A percentile compares a stretch with the other conserved stretches of the same genome.
Evolutionary conservation across 2,113 vertebrate genomes (phyloP).

Genomic region (Lepisosteus oculatus): DNA sequence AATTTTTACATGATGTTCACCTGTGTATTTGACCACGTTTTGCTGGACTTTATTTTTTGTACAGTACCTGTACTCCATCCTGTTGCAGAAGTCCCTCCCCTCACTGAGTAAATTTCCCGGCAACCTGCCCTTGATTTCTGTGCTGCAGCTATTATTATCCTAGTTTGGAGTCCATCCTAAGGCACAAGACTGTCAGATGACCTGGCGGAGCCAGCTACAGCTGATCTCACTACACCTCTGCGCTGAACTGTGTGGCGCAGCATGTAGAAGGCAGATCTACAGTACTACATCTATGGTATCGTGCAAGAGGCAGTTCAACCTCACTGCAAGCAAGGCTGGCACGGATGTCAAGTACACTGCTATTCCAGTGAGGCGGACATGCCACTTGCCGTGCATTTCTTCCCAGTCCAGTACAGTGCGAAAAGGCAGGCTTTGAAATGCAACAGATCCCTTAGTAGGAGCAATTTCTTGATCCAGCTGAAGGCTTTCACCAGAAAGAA

Average conservation of each 20-base stretch:
- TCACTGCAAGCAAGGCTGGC: not conserved
- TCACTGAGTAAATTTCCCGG: slow-evolving; percentile 9
- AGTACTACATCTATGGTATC: not conserved
- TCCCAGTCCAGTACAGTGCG: not conserved
- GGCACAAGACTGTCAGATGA: slow-evolving; percentile 50
- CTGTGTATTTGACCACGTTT: no score
- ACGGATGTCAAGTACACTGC: no score
- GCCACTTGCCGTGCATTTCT: slow-evolving; percentile 6
- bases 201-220: slow-evolving; percentile 4
- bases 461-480: not conserved
- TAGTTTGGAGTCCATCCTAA: slow-evolving; percentile 24
- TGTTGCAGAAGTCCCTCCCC: slow-evolving; percentile 4
- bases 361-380: not conserved
- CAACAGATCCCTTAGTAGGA: not conserved
- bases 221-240: slow-evolving; percentile 27
- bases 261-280: slow-evolving; percentile 12
- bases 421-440: no score
- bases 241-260: slow-evolving; percentile 20
- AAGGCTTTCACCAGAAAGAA: not conserved
- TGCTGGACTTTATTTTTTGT: not conserved
- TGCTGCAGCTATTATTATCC: slow-evolving; percentile 24
- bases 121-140: not conserved
- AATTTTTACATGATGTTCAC: no score
- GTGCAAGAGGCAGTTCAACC: not conserved
- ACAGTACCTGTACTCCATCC: slow-evolving; percentile 31